Evolutionary conservation across 1,140 invertebrate genomes (phyloP).

Genomic region (Macrosteles quadrilineatus): DNA sequence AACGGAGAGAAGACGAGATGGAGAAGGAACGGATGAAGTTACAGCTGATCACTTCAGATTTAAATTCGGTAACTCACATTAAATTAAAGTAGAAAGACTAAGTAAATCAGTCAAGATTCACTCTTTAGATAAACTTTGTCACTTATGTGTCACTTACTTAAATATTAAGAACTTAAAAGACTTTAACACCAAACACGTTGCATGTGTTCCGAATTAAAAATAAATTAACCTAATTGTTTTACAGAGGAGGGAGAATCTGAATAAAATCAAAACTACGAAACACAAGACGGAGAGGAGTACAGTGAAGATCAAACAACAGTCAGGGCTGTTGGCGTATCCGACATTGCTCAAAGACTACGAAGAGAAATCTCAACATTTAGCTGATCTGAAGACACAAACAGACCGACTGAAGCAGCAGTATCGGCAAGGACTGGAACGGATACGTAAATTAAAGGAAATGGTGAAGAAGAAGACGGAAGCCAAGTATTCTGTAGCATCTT

Average conservation of each 20-base stretch:
- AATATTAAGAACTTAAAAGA: no score
- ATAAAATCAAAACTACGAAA: background rate
- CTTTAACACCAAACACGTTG: no score
- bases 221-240: background rate
- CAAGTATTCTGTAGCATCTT: background rate
- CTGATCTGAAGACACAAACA: background rate
- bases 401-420: background rate
- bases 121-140: no score
- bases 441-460: background rate
- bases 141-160: no score
- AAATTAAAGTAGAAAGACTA: no score
- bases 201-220: no score
- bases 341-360: constrained; percentile 15
- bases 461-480: background rate
- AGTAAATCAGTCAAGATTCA: no score
- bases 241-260: background rate
- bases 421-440: background rate
- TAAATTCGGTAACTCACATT: background rate
- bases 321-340: constrained; percentile 8
- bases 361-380: background rate
- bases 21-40: constrained; percentile 1
- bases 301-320: background rate
- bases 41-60: background rate
- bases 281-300: background rate
- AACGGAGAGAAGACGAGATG: background rate